Base-by-base conservation (phyloP, 2,888 invertebrate species). In the Gymnosoma rotundatum region DNA sequence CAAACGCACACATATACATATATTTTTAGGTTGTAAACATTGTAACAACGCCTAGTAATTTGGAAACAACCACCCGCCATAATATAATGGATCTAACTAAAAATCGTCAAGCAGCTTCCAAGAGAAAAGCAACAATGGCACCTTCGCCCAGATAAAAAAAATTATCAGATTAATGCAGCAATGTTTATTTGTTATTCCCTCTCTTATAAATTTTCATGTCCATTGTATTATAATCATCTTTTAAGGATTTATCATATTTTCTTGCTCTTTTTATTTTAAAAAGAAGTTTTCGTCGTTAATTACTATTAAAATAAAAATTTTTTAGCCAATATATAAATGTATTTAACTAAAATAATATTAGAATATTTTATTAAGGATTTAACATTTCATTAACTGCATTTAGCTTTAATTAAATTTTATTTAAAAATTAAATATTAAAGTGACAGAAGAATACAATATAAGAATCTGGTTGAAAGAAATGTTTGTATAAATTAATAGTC, bases 101-200 rank as follows among this genome's bases (percentile, higher is more conserved):
- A 80, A 63, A 76, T 48, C 76, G 79, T 38, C 58, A 80, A 50
- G 9, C 54, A 12, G 64, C 64, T 14, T 18, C 36, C 16, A 84
- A 78, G 48, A 84, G 63, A 56, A 89, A 88, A 86, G 83, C 89
- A 42, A 90, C 89, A 58, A 90, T 90, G 87, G 87, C 89, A 54
- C 90, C 91, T 10, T 88, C 89, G 58, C 90, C 90, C 16, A 90
- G 90, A 88, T 90, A 90, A 87, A 88, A 25, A 67, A 52, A 12
- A 36, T 21, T 16, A 14, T 3, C 21, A 38, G 7, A 21, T 38
- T 67, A n/a, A 38, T 32, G 14, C 25, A 14, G 14, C 42, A 32
- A 1, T 38, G 32, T n/a, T 60, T 9, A 32, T 42, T 64, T 70
- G 45, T 38, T 25, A 1, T 9, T 14, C 36, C 12, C 25, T 14